Percentiles rank a stretch among this genome's conserved stretches.
These are phyloP conservation scores for Alaudala cheleensis DNA, from an alignment of 2,113 vertebrate species.

Conservation along the genomic window DNA sequence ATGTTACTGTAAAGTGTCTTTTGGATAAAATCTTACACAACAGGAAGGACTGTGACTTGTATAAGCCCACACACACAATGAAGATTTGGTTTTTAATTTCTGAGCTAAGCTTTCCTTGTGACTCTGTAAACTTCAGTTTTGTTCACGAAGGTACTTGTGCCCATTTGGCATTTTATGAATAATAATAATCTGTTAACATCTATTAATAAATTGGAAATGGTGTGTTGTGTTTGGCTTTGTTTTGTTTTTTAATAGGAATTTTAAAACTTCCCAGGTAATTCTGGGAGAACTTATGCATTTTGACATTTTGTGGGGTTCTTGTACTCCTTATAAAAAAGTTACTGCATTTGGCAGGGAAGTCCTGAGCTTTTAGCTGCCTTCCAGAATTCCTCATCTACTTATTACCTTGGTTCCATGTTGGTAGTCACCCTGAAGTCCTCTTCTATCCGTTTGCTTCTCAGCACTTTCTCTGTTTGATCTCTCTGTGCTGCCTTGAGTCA, in stretches of 20 bases:
- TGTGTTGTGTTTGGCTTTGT: not conserved
- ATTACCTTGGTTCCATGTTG: not conserved
- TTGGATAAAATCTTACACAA: not conserved
- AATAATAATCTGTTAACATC: not conserved
- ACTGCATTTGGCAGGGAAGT: not conserved
- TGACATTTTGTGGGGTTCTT: not conserved
- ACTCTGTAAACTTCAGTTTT: not conserved
- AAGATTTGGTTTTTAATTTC: not conserved
- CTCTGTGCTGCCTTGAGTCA: not conserved
- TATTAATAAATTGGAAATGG: not conserved
- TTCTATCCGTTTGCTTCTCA: not conserved
- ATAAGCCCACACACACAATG: not conserved
- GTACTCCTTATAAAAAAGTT: not conserved
- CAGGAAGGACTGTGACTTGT: not conserved
- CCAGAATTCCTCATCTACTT: not conserved
- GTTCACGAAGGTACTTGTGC: not conserved
- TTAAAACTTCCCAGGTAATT: not conserved
- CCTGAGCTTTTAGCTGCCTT: not conserved
- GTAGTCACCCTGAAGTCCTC: not conserved
- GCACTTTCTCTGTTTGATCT: not conserved
- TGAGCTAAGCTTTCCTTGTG: not conserved
- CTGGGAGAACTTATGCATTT: not conserved
- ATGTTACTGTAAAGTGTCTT: not conserved
- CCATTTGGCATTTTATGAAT: not conserved
- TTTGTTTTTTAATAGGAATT: not conserved